phyloP scores from a whole-genome alignment of 2,888 invertebrate genomes.

The Cheilosia variabilis region DNA sequence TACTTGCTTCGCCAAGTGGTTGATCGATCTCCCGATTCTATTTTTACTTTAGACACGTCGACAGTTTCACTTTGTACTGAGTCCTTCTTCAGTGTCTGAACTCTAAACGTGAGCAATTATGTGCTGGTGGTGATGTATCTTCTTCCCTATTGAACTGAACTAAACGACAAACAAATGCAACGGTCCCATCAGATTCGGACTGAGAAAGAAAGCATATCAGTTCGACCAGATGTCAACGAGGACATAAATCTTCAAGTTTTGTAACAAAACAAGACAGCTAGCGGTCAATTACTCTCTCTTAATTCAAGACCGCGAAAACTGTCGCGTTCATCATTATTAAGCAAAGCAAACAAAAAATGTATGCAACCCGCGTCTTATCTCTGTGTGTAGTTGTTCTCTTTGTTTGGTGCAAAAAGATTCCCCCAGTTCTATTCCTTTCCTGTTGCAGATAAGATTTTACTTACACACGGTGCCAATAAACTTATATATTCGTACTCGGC shows the following conservation, averaged over 20 bases:
- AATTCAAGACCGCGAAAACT: constrained; percentile 13
- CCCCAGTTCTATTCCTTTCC: background rate
- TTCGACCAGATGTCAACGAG: constrained; percentile 43
- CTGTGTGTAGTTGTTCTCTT: background rate
- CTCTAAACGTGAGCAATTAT: background rate
- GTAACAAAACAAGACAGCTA: constrained; percentile 36
- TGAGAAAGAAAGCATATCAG: constrained; percentile 20
- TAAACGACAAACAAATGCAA: constrained; percentile 12
- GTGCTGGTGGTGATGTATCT: background rate
- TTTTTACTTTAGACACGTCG: constrained; percentile 2
- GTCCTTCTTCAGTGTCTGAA: background rate
- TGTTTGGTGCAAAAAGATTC: constrained; percentile 23
- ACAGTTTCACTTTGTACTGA: background rate
- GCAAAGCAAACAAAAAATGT: background rate
- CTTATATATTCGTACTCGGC: background rate
- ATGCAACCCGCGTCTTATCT: background rate
- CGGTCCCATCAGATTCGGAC: background rate
- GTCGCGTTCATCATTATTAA: background rate
- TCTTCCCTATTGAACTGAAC: constrained; percentile 3
- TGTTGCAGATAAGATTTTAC: constrained; percentile 25
- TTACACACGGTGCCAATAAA: constrained; percentile 32
- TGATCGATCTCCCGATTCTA: constrained; percentile 11
- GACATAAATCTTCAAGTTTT: constrained; percentile 37
- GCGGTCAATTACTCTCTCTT: constrained; percentile 37
- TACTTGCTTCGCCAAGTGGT: constrained; percentile 8